These are phyloP conservation scores for Halocynthia roretzi DNA, from an alignment of 23 tunicate genomes.

Conservation along the genomic window DNA sequence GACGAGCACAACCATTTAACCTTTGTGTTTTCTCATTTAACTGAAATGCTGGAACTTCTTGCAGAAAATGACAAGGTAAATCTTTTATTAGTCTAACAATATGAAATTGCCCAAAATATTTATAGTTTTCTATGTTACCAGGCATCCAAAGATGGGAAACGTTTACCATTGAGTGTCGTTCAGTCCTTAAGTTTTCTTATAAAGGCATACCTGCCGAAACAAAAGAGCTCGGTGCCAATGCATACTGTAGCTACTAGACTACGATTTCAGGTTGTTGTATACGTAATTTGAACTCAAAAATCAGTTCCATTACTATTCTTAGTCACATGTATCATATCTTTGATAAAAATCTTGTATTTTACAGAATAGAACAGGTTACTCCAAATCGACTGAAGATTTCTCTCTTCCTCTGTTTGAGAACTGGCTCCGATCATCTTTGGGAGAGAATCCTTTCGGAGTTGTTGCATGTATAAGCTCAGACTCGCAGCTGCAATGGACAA, in stretches of 20 bases:
- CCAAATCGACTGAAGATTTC: slow-evolving; percentile 29
- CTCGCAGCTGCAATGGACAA: slow-evolving; percentile 44
- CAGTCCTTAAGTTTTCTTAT: slow-evolving; percentile 10
- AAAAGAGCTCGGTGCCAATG: slow-evolving; percentile 3
- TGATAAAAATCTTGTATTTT: no score
- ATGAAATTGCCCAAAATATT: no score
- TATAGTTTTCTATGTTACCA: not conserved
- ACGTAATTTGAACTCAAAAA: no score
- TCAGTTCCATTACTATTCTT: no score
- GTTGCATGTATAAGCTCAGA: slow-evolving; percentile 35
- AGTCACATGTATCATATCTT: no score
- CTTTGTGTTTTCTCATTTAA: slow-evolving; percentile 47
- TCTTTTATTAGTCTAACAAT: no score
- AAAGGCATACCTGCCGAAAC: slow-evolving; percentile 5
- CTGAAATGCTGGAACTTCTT: slow-evolving; percentile 54
- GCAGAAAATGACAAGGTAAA: not conserved
- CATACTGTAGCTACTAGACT: slow-evolving; percentile 6
- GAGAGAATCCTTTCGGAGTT: slow-evolving; percentile 56
- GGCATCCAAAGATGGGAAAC: not conserved
- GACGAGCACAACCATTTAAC: slow-evolving; percentile 56
- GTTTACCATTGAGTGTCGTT: slow-evolving; percentile 9
- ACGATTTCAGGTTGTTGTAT: not conserved
- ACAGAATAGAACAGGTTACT: slow-evolving; percentile 48
- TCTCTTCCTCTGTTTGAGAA: slow-evolving; percentile 31
- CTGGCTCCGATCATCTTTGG: slow-evolving; percentile 37